phyloP scores from a whole-genome alignment of 2,888 invertebrate species.

The Blera fallax region DNA sequence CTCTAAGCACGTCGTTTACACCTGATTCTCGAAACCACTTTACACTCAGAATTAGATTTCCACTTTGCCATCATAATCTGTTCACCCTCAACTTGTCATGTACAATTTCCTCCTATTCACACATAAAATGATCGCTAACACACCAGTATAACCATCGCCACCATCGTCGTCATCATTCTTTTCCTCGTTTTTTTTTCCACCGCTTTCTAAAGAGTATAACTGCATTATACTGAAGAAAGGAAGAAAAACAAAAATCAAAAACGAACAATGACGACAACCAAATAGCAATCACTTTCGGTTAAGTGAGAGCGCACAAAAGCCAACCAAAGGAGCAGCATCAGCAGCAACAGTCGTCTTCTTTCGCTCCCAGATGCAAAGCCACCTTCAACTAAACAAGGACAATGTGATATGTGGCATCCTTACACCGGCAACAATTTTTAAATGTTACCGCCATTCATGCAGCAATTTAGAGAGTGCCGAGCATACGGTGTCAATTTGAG shows the following conservation, averaged over 20 bases:
- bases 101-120: conserved; percentile 61
- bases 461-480: conserved; percentile 2
- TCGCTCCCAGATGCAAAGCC: conserved; percentile 21
- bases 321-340: conserved; percentile 53
- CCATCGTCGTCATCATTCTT: conserved; percentile 4
- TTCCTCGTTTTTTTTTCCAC: background rate
- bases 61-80: conserved; percentile 64
- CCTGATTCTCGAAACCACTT: conserved; percentile 56
- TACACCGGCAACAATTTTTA: conserved; percentile 25
- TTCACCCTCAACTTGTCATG: conserved; percentile 68
- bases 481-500: conserved; percentile 60
- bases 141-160: conserved; percentile 7
- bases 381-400: conserved; percentile 38
- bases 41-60: conserved; percentile 65
- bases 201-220: conserved; percentile 29
- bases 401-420: conserved; percentile 27
- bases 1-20: background rate
- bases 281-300: conserved; percentile 66
- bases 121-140: conserved; percentile 59
- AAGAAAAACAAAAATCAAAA: conserved; percentile 7
- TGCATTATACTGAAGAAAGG: conserved; percentile 49
- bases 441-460: background rate
- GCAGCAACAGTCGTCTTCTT: conserved; percentile 41
- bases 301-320: conserved; percentile 53
- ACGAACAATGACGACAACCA: conserved; percentile 60